Base-by-base conservation (phyloP, 23 tunicate species). In the Oikopleura vanhoeffeni region DNA sequence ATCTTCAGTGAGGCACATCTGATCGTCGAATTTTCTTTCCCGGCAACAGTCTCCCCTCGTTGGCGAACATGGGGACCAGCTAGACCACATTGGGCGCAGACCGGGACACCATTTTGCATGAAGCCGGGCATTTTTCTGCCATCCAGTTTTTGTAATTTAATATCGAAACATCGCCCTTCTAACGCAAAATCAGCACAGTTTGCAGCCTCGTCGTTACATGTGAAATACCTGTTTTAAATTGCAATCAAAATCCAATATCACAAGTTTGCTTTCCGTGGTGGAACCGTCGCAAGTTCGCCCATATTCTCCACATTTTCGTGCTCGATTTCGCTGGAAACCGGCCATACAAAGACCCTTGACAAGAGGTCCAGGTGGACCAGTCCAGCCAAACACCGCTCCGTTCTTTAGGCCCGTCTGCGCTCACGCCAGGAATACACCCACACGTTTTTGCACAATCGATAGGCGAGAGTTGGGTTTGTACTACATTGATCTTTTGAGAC, bases 161-260 rank as follows among this genome's bases (percentile, higher is more conserved):
- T 28, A 71, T 71, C 79, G 35, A 71, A 71, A 38, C 79, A 71
- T 28, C 79, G 79, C 27, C 79, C 79, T 32, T 71, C 79, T 30
- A 71, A 30, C 34, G 79, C 79, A 38, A 13, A 71, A 18, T 71
- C 79, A 32, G 27, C 35, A 71, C 79, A 71, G 32, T 71, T 71
- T 33, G 27, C 79, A 2, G 34, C 27, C 79, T 71, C 35, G 32
- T 71, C 79, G 3, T 18, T 30, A 30, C 79, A 71, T 71, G 27
- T 71, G 38, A 71, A 71, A 2, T 13, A 32, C 38, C n/a, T 28
- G 3, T 18, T 71, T 30, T 2, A 71, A 2, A 38, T 32, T 2
- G 79, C 79, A 71, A 30, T 71, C 38, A 71, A n/a, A n/a, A n/a
- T n/a, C n/a, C n/a, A n/a, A n/a, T n/a, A n/a, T n/a, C n/a, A n/a